A percentile compares a stretch with the other conserved stretches of the same genome.
phyloP scores from a whole-genome alignment of 1,140 invertebrate genomes.

The Pogonomyrmex californicus region DNA sequence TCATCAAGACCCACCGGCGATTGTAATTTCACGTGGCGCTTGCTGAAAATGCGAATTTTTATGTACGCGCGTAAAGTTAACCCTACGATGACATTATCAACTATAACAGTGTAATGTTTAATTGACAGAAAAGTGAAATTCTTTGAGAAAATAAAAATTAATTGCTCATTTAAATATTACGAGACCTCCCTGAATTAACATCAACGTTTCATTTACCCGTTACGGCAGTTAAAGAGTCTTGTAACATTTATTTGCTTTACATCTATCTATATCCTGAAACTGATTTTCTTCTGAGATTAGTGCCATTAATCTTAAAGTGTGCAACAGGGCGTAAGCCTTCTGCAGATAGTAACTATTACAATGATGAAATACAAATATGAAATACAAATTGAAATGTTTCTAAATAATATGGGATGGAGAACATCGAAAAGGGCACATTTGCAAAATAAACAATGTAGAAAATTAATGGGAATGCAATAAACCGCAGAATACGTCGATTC shows the following conservation, averaged over 20 bases:
- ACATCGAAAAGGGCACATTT: not conserved
- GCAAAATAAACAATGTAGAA: conserved; percentile 23
- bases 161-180: conserved; percentile 19
- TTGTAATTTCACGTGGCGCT: conserved; percentile 2
- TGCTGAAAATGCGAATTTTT: conserved; percentile 16
- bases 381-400: not conserved
- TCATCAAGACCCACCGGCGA: conserved; percentile 4
- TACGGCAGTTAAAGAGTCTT: not conserved
- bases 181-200: conserved; percentile 25
- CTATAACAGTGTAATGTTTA: not conserved
- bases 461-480: not conserved
- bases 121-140: not conserved
- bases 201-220: not conserved
- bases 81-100: not conserved
- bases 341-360: not conserved
- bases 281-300: conserved; percentile 18
- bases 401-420: not conserved
- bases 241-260: conserved; percentile 19
- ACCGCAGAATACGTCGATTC: not conserved
- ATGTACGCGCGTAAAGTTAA: not conserved
- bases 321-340: not conserved
- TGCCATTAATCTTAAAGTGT: conserved; percentile 30
- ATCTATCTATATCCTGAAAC: not conserved
- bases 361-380: not conserved
- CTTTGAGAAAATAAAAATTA: not conserved